These are phyloP conservation scores for Pollenia labialis DNA, from an alignment of 2,888 invertebrate species.

Conservation along the genomic window DNA sequence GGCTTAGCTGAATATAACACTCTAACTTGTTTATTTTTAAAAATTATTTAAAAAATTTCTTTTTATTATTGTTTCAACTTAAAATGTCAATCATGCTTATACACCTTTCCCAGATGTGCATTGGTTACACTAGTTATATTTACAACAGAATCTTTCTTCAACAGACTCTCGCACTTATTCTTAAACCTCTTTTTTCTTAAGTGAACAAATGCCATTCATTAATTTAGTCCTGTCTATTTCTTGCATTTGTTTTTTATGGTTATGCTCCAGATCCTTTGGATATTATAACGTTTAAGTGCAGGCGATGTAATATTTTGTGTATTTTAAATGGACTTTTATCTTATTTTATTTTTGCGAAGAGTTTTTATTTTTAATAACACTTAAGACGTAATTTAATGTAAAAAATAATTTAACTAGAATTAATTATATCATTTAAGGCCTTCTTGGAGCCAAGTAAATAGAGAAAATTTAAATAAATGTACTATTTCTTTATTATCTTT, in stretches of 20 bases:
- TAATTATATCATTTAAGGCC: no score
- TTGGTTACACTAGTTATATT: conserved; percentile 31
- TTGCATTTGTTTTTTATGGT: neutral
- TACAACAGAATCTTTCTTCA: conserved; percentile 54
- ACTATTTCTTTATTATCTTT: no score
- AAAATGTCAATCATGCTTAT: conserved; percentile 54
- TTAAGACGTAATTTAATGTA: no score
- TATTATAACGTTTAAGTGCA: neutral
- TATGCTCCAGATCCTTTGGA: neutral
- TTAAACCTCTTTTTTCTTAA: neutral
- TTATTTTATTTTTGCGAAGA: no score
- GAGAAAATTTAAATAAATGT: no score
- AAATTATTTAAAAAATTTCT: neutral
- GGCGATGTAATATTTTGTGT: neutral
- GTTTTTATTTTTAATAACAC: no score
- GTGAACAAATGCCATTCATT: conserved; percentile 22
- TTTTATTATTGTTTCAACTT: conserved; percentile 1
- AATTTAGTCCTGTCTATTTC: conserved; percentile 15
- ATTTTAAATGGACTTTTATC: no score
- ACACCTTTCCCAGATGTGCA: conserved; percentile 61
- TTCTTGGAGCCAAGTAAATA: no score
- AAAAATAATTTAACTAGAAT: no score
- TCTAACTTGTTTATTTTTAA: no score
- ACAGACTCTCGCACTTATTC: conserved; percentile 5
- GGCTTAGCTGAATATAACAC: no score